Percentiles rank a stretch among this genome's conserved stretches.
phyloP scores from a whole-genome alignment of 2,797 vertebrate species.

The Rhynchotus rufescens region DNA sequence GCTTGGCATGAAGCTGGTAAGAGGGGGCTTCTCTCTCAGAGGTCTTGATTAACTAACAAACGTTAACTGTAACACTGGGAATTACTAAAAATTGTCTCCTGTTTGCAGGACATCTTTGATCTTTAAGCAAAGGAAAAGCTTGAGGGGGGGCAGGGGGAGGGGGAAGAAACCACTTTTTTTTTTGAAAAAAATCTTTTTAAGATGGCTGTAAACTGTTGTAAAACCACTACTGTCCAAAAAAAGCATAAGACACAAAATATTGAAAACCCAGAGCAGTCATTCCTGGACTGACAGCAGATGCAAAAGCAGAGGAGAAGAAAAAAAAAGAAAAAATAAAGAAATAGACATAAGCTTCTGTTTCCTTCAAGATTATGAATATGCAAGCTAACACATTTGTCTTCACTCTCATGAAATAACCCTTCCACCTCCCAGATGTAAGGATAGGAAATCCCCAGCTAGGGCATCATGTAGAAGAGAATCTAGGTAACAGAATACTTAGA shows the following conservation, averaged over 20 bases:
- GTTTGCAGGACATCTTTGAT: constrained; percentile 12
- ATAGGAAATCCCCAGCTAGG: not conserved
- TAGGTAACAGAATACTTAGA: not conserved
- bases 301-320: not conserved
- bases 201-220: not conserved
- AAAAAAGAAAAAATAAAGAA: not conserved
- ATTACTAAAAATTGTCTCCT: not conserved
- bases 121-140: constrained; percentile 5
- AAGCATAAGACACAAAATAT: not conserved
- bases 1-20: not conserved
- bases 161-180: not conserved
- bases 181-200: not conserved
- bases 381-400: fast-evolving
- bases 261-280: not conserved
- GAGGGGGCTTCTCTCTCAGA: not conserved
- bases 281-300: not conserved
- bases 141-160: too few relatives aligned
- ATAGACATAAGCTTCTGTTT: not conserved
- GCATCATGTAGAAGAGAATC: not conserved
- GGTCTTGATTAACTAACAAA: constrained; percentile 12
- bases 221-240: not conserved
- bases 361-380: not conserved
- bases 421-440: not conserved
- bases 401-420: not conserved
- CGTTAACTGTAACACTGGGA: not conserved